Percentiles rank a stretch among this genome's conserved stretches.
Evolutionary conservation across 2,113 vertebrate species (phyloP).

Genomic region (Paramisgurnus dabryanus): DNA sequence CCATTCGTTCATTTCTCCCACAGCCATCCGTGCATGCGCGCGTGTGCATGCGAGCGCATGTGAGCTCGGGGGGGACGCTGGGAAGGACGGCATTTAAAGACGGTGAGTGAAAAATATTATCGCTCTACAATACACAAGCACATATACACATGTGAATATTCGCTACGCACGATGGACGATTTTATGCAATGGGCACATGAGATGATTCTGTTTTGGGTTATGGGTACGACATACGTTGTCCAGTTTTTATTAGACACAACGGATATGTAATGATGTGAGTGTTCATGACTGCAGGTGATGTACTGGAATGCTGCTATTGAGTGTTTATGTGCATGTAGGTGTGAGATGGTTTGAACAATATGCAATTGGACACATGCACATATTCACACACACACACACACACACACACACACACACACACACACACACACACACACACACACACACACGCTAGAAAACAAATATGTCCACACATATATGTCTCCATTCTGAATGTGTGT

Average conservation of each 20-base stretch:
- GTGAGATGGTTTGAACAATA: not conserved
- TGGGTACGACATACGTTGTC: not conserved
- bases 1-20: constrained; percentile 33
- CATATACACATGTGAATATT: not conserved
- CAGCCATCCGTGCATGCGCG: not conserved
- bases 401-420: not conserved
- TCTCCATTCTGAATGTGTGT: not conserved
- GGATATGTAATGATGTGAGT: not conserved
- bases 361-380: not conserved
- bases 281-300: not conserved
- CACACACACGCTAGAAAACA: not conserved
- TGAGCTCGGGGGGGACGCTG: constrained; percentile 5
- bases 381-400: not conserved
- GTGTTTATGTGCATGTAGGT: not conserved
- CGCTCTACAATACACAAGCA: constrained; percentile 11
- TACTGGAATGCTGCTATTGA: constrained; percentile 21
- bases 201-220: constrained; percentile 12
- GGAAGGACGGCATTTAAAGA: constrained; percentile 31
- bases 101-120: constrained; percentile 32
- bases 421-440: not conserved
- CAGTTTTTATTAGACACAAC: constrained; percentile 20
- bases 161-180: not conserved
- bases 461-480: not conserved
- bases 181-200: not conserved
- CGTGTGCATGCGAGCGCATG: not conserved